Evolutionary conservation across 2,113 vertebrate species (phyloP), one percentile per base, ranked within the genome.

Genomic region (Platysteira castanea): DNA sequence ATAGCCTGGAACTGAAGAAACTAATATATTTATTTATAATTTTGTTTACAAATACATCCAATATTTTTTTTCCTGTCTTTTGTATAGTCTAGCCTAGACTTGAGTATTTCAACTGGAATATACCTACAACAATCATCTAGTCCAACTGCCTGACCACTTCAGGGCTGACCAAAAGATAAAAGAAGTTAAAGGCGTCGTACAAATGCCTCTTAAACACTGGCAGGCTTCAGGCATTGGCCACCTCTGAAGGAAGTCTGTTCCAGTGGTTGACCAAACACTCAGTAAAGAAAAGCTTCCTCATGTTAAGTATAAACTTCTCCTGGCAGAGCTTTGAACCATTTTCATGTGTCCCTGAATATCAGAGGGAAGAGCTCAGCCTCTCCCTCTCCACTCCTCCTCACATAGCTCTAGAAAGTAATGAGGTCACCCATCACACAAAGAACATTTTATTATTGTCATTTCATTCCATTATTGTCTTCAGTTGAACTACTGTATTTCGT

Each of bases 131-230:
- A 8, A 31, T 30, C 22, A 30, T 19, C 8, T 33, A 68, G 23
- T 68, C 33, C 49, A 68, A 64, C 21, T 73, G 7, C 8, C 18
- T 60, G 67, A 73, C 21, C 14, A 42, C 2, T 71, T 79, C 30
- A 59, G 26, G 13, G 28, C 23, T 33, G 10, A 54, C 2, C 67
- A 68, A 63, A 75, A 75, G 12, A 54, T 60, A 76, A 54, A 89
- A 23, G 11, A 54, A 0, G 0, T 16, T 63, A 39, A 59, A 10
- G 22, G 4, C 13, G 79, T 24, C 3, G 1, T 30, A 30, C 28
- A 86, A 67, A 86, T 28, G 23, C 6, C 26, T 79, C 17, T 70
- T n/a, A 35, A 79, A 64, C 23, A 50, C 15, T 46, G 50, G 44
- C 13, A 52, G 24, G 21, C 10, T 14, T 83, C 61, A 54, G n/a